These are phyloP conservation scores for Scortum barcoo DNA, from an alignment of 2,113 vertebrate species.

Conservation along the genomic window DNA sequence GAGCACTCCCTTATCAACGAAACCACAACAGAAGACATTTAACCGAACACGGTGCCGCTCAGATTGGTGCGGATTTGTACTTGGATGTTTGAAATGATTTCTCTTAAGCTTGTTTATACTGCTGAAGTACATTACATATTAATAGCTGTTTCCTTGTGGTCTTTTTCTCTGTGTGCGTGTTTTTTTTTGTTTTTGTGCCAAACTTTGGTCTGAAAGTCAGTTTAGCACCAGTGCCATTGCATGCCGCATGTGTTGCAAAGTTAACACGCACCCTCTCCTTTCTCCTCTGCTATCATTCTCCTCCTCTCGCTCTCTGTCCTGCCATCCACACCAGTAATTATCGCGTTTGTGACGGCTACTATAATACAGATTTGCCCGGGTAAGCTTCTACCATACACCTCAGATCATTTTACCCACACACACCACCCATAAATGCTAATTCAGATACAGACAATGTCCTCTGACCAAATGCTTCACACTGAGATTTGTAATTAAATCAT, in stretches of 20 bases:
- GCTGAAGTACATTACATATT: slow-evolving; percentile 29
- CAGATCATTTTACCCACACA: slow-evolving; percentile 77
- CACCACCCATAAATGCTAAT: slow-evolving; percentile 59
- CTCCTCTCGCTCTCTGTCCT: slow-evolving; percentile 89
- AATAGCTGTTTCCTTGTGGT: slow-evolving; percentile 52
- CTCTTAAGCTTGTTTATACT: slow-evolving; percentile 27
- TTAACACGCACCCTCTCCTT: slow-evolving; percentile 95
- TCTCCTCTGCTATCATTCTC: slow-evolving; percentile 86
- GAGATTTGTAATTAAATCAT: slow-evolving; percentile 57
- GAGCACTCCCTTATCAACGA: slow-evolving; percentile 50
- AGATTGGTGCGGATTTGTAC: slow-evolving; percentile 23
- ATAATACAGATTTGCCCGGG: slow-evolving; percentile 99
- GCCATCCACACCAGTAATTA: slow-evolving; percentile 98
- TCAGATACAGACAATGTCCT: slow-evolving; percentile 39
- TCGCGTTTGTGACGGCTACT: slow-evolving; percentile 99
- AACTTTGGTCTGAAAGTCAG: slow-evolving; percentile 42
- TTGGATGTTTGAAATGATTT: slow-evolving; percentile 33
- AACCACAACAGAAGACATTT: slow-evolving; percentile 49
- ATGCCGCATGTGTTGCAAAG: slow-evolving; percentile 94
- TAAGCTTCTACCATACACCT: slow-evolving; percentile 94
- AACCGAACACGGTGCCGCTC: slow-evolving; percentile 22
- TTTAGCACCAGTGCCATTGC: slow-evolving; percentile 87
- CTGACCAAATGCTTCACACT: slow-evolving; percentile 35
- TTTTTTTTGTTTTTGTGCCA: slow-evolving; percentile 50
- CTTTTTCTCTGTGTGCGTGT: slow-evolving; percentile 49